These are phyloP conservation scores for Lasioglossum vierecki DNA, from an alignment of 2,888 invertebrate genomes.

Conservation along the genomic window DNA sequence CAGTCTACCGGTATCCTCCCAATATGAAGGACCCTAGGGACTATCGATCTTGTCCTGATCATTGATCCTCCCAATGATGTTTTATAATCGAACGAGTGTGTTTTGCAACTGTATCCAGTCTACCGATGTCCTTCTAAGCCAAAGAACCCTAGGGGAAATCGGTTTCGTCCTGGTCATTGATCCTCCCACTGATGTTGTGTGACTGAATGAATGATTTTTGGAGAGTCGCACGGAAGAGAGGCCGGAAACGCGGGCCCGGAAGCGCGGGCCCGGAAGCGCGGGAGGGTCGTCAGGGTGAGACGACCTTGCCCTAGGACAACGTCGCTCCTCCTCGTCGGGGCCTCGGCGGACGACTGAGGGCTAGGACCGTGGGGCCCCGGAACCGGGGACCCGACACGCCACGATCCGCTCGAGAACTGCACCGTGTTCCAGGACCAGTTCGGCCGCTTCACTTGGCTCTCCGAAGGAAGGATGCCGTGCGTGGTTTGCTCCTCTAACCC, in stretches of 20 bases:
- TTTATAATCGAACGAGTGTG: not conserved
- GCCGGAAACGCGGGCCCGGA: not conserved
- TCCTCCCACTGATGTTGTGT: not conserved
- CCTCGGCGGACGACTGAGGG: slow-evolving; percentile 82
- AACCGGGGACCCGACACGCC: slow-evolving; percentile 74
- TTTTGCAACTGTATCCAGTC: not conserved
- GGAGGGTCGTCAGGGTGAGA: slow-evolving; percentile 20
- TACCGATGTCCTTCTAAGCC: not conserved
- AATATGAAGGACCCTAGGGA: not conserved
- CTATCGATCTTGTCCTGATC: not conserved
- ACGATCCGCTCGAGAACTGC: slow-evolving; percentile 70
- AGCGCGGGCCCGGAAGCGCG: slow-evolving; percentile 1
- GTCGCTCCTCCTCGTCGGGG: slow-evolving; percentile 78
- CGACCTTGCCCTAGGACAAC: slow-evolving; percentile 65
- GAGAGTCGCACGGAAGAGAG: not conserved
- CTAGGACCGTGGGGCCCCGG: slow-evolving; percentile 76
- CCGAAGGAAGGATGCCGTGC: slow-evolving; percentile 75
- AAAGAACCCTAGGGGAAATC: not conserved
- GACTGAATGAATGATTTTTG: not conserved
- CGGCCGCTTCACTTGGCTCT: slow-evolving; percentile 76
- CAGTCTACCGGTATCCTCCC: not conserved
- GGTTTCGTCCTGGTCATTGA: not conserved
- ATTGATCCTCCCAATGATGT: not conserved
- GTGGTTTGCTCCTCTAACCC: slow-evolving; percentile 63
- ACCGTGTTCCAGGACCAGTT: slow-evolving; percentile 78